phyloP scores from a whole-genome alignment of 2,113 vertebrate genomes.

The Hydrochoerus hydrochaeris region DNA sequence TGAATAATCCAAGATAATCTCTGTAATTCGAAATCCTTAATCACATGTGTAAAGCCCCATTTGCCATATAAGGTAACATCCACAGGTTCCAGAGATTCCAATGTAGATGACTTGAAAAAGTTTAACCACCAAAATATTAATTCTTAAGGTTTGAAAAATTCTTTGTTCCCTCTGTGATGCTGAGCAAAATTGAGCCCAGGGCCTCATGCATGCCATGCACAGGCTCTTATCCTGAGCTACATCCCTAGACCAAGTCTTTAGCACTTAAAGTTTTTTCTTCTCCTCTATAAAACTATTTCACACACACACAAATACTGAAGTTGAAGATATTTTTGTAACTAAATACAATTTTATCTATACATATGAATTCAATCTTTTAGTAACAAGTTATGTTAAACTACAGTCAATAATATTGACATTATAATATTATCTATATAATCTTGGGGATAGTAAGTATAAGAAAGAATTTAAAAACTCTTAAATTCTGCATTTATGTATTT shows the following conservation, averaged over 20 bases:
- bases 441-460: neutral
- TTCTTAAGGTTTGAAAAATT: neutral
- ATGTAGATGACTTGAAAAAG: neutral
- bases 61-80: neutral
- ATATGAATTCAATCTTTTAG: neutral
- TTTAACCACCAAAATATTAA: neutral
- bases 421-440: neutral
- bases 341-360: neutral
- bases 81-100: neutral
- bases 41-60: neutral
- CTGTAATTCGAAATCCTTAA: neutral
- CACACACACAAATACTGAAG: neutral
- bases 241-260: neutral
- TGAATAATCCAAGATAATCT: neutral
- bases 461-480: neutral
- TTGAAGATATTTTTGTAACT: neutral
- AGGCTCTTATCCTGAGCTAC: neutral
- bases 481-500: neutral
- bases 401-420: neutral
- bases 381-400: neutral
- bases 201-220: neutral
- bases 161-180: neutral
- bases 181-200: neutral
- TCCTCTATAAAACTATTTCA: neutral
- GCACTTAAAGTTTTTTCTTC: neutral